These are phyloP conservation scores for Pocota personata DNA, from an alignment of 2,888 invertebrate genomes.

Conservation along the genomic window DNA sequence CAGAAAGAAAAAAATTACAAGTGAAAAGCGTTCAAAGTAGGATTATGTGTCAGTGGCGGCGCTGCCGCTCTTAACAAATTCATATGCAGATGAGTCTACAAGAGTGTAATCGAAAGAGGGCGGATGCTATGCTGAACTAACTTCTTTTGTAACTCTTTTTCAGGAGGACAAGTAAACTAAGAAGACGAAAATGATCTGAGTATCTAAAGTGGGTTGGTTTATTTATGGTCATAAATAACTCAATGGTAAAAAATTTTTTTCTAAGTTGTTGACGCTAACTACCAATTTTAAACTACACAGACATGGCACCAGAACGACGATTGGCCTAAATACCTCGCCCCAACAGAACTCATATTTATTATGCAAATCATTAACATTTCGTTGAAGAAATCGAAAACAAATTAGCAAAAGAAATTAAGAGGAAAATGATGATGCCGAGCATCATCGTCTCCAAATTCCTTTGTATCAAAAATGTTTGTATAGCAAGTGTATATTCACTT, in stretches of 20 bases:
- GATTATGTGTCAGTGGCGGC: constrained; percentile 45
- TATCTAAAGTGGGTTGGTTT: constrained; percentile 18
- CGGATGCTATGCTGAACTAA: not conserved
- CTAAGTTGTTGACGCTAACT: not conserved
- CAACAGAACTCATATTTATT: constrained; percentile 42
- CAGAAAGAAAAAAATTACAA: not conserved
- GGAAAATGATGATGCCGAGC: not conserved
- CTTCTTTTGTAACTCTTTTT: not conserved
- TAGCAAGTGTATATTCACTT: constrained; percentile 6
- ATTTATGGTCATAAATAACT: not conserved
- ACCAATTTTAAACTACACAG: not conserved
- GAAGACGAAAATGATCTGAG: not conserved
- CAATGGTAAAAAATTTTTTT: not conserved
- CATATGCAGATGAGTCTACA: constrained; percentile 11
- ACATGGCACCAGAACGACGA: not conserved
- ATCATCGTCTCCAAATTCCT: not conserved
- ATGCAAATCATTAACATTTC: constrained; percentile 59
- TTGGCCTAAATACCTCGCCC: constrained; percentile 44
- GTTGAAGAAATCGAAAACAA: constrained; percentile 66
- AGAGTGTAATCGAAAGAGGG: not conserved
- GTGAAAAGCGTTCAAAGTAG: constrained; percentile 49
- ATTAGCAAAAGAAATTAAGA: constrained; percentile 48
- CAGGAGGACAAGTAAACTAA: not conserved
- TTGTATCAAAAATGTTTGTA: not conserved
- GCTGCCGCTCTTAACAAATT: constrained; percentile 4